Conservation (phyloP, 2,797 vertebrate genomes). For the Zenarchopterus dispar region DNA sequence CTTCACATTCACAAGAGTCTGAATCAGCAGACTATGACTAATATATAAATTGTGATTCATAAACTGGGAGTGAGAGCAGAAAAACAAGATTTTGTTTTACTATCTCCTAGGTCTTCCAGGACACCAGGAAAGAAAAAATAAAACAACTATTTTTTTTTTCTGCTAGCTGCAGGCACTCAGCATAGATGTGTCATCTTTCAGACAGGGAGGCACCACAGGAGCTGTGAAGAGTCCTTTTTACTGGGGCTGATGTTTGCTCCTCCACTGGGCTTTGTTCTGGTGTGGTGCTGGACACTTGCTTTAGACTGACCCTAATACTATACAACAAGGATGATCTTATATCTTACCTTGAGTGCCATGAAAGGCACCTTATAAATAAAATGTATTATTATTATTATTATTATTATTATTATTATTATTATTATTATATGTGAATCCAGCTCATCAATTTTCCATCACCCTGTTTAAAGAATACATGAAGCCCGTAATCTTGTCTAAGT, state of each 20-base stretch:
- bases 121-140: conserved; percentile 54
- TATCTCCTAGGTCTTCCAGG: conserved; percentile 26
- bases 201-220: conserved; percentile 71
- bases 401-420: too few relatives aligned
- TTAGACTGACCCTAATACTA: conserved; percentile 34
- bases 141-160: conserved; percentile 79
- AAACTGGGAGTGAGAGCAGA: conserved; percentile 21
- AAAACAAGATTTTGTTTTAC: conserved; percentile 50
- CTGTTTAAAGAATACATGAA: conserved; percentile 71
- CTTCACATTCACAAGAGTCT: conserved; percentile 49
- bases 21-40: conserved; percentile 62
- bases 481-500: conserved; percentile 41
- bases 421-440: conserved; percentile 25
- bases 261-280: conserved; percentile 59
- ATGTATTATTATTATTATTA: too few relatives aligned
- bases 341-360: too few relatives aligned
- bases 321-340: conserved; percentile 33
- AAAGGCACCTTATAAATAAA: too few relatives aligned
- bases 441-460: conserved; percentile 40
- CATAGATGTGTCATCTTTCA: conserved; percentile 77
- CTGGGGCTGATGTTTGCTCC: conserved; percentile 58
- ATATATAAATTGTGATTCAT: conserved; percentile 49
- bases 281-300: conserved; percentile 44
- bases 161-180: conserved; percentile 65
- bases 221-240: conserved; percentile 56